These are phyloP conservation scores for Cantharis rufa DNA, from an alignment of 2,888 invertebrate genomes.

Conservation along the genomic window DNA sequence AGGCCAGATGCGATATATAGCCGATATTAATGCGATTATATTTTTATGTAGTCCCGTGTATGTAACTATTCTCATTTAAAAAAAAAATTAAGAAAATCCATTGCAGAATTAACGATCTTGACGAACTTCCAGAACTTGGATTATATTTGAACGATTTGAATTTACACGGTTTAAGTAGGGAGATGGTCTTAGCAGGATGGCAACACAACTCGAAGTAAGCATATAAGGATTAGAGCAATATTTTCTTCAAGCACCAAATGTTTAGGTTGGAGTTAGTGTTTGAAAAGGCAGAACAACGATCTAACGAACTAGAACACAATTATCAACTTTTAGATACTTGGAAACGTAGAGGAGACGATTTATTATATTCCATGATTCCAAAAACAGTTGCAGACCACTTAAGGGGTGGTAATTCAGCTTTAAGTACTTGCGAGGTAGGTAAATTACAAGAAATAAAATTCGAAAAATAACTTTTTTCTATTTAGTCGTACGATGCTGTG, in stretches of 20 bases:
- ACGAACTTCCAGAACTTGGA: constrained; percentile 79
- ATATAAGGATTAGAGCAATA: background rate
- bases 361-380: constrained; percentile 92
- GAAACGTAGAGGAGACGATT: constrained; percentile 83
- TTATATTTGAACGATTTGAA: constrained; percentile 83
- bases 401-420: constrained; percentile 73
- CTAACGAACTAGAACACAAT: constrained; percentile 77
- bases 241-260: background rate
- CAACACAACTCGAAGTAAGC: constrained; percentile 74
- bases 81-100: background rate
- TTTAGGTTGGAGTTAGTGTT: constrained; percentile 75
- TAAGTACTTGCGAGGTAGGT: constrained; percentile 77
- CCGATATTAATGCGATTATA: constrained; percentile 79
- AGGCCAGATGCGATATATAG: constrained; percentile 83
- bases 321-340: constrained; percentile 78
- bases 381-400: constrained; percentile 81
- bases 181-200: constrained; percentile 83
- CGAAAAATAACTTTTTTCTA: background rate
- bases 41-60: constrained; percentile 88
- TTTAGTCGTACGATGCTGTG: constrained; percentile 75
- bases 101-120: constrained; percentile 78
- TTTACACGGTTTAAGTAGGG: constrained; percentile 81
- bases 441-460: background rate
- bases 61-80: background rate
- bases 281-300: constrained; percentile 80